Evolutionary conservation across 2,888 invertebrate genomes (phyloP).

Genomic region (Thysanoteuthis rhombus): DNA sequence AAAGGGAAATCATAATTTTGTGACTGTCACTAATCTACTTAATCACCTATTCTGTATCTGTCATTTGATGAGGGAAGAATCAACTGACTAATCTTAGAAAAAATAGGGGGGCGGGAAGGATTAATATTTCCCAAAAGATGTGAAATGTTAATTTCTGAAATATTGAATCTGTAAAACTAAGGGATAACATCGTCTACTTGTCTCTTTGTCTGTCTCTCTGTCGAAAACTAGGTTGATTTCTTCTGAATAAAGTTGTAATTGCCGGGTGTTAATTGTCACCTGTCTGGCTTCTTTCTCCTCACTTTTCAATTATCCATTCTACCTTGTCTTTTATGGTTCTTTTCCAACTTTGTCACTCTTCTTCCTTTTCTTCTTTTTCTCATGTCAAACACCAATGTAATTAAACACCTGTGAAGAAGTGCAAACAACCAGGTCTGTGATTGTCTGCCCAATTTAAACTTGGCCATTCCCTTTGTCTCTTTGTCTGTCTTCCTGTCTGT

Average conservation of each 20-base stretch:
- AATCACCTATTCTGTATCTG: no score
- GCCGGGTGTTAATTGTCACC: background rate
- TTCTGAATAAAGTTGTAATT: background rate
- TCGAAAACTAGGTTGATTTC: background rate
- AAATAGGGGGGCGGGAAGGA: background rate
- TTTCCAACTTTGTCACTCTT: background rate
- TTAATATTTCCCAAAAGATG: background rate
- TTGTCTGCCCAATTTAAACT: background rate
- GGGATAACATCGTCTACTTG: background rate
- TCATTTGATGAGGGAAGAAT: background rate
- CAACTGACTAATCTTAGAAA: background rate
- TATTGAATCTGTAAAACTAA: background rate
- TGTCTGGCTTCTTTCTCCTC: background rate
- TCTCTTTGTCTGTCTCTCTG: background rate
- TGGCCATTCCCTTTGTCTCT: background rate
- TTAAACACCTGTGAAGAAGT: constrained; percentile 12
- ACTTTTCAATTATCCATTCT: background rate
- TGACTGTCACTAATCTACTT: no score
- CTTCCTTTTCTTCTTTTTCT: background rate
- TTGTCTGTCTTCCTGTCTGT: background rate
- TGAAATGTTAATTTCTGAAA: background rate
- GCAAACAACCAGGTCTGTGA: background rate
- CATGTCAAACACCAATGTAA: background rate
- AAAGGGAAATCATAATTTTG: no score
- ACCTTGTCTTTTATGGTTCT: background rate